Evolutionary conservation across 2,113 vertebrate species (phyloP), one percentile per base, ranked within the genome.

Genomic region (Speoplatyrhinus poulsoni): DNA sequence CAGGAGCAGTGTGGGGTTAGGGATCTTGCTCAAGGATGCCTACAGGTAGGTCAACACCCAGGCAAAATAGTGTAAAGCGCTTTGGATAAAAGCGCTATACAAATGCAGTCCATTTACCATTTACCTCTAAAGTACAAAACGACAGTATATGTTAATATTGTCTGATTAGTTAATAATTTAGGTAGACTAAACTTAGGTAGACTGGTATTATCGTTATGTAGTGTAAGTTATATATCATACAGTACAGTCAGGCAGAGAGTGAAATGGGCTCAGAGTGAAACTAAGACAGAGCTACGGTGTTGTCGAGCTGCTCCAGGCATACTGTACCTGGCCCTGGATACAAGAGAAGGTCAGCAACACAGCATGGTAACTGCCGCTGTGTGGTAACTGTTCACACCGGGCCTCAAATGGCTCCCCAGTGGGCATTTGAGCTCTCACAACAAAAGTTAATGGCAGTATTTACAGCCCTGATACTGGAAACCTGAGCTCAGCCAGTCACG

Each of bases 391-490:
- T 73, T 81, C 12, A 32, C 69, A 49, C 64, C 56, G 55, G 65
- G 72, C 72, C 73, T 82, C 83, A 36, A 62, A 77, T 81, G 46
- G 67, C 72, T 73, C 76, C 80, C 76, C 62, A 54, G 70, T 82
- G 75, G 26, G 82, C 68, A 49, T 67, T 75, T 71, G 47, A 77
- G 65, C 53, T 19, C 73, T 70, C 57, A 41, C 67, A 75, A 80
- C 76, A 85, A 79, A 65, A 82, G 79, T 76, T 67, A 62, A 68
- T 64, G 72, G 61, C 64, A 62, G 0, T 63, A 76, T 75, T 65
- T 65, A 62, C 65, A 69, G 65, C 67, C 49, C 50, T 76, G 61
- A 77, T 58, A 50, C 62, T 0, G 10, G 60, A 46, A 72, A 82
- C 76, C 65, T 48, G 57, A 85, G 73, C 62, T 60, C 19, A 46